Percentiles rank a stretch among this genome's conserved stretches.
These are phyloP conservation scores for Romanomermis culicivorax DNA, from an alignment of 2,888 invertebrate genomes.

Conservation along the genomic window DNA sequence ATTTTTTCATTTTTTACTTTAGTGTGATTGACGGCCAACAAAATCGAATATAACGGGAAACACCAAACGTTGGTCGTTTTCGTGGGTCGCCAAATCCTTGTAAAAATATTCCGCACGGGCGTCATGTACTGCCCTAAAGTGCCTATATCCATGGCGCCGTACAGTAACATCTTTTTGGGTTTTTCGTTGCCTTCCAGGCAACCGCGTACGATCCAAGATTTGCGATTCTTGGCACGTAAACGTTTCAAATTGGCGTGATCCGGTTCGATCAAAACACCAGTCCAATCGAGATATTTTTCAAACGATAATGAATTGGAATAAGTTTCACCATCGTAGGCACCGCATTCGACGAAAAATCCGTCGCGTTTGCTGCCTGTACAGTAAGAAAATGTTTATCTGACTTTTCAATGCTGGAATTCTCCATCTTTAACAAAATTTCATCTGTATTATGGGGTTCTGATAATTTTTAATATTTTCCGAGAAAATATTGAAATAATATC, in stretches of 20 bases:
- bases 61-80: neutral
- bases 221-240: conserved; percentile 7
- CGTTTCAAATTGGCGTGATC: conserved; percentile 8
- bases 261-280: conserved; percentile 11
- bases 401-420: neutral
- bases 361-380: neutral
- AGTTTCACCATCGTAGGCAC: conserved; percentile 12
- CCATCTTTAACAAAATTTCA: no score
- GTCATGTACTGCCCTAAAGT: neutral
- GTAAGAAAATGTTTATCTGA: neutral
- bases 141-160: conserved; percentile 6
- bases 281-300: conserved; percentile 11
- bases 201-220: conserved; percentile 7
- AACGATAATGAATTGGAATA: conserved; percentile 11
- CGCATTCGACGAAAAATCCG: conserved; percentile 12
- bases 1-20: no score
- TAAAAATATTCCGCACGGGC: neutral
- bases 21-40: neutral
- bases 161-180: conserved; percentile 7
- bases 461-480: no score
- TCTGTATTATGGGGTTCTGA: no score
- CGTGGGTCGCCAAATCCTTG: neutral
- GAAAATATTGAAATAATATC: no score
- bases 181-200: conserved; percentile 4
- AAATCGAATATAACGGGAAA: conserved; percentile 1